Evolutionary conservation across 2,113 vertebrate genomes (phyloP), one percentile per base, ranked within the genome.

Genomic region (Collichthys lucidus): DNA sequence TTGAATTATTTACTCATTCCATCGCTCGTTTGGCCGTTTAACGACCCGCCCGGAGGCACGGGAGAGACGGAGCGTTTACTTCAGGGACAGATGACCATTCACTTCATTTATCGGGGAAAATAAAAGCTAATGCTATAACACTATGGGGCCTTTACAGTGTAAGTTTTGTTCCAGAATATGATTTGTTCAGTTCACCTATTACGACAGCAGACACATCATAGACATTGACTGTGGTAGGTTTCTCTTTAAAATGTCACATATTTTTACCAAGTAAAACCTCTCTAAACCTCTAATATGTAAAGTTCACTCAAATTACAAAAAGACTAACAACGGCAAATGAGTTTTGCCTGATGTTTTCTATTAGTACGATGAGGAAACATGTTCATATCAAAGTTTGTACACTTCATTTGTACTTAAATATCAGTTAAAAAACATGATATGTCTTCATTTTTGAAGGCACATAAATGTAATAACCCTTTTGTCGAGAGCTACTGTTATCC

Each of bases 1-100:
- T 84, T 92, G 74, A 89, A 91, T 92, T 88, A 91, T 92, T 91
- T 89, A 92, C 80, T 84, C 85, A 95, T 97, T 96, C 96, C 95
- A 91, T 95, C 94, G 88, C 86, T 92, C 76, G 84, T 91, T 92
- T 91, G 88, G 85, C 80, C 80, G 22, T 87, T 86, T 86, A 92
- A 91, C 81, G 88, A 90, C 88, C 89, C n/a, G 81, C 96, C 96
- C 90, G 93, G 60, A 86, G 78, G 87, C 80, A 24, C 11, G 26
- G 80, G 75, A 78, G 76, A 80, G 86, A 85, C 20, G 77, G 82
- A 85, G 84, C 70, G 24, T 82, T 88, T 62, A 81, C 87, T 86
- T 88, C 76, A 50, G 86, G 84, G 88, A 92, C 85, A 78, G 80
- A 88, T 89, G 88, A 92, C 86, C 80, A 20, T 82, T 85, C 57